These are phyloP conservation scores for Hymenochirus boettgeri DNA, from an alignment of 2,113 vertebrate species.

Conservation along the genomic window DNA sequence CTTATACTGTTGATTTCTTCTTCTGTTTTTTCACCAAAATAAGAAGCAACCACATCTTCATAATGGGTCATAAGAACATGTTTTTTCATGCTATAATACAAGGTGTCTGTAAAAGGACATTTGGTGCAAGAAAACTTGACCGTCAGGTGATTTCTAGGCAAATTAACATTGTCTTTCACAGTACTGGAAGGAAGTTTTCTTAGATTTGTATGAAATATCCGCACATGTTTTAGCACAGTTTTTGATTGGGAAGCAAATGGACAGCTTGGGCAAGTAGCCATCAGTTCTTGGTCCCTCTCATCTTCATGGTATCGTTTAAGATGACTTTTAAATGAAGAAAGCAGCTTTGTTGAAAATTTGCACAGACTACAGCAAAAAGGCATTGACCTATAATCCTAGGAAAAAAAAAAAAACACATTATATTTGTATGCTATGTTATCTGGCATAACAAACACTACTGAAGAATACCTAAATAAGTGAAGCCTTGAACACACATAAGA, in stretches of 20 bases:
- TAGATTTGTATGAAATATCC: slow-evolving; percentile 68
- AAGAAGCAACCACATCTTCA: slow-evolving; percentile 60
- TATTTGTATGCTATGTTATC: too few species aligned
- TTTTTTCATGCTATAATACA: slow-evolving; percentile 84
- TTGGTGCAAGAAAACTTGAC: slow-evolving; percentile 73
- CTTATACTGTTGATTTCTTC: background rate
- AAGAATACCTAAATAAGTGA: too few species aligned
- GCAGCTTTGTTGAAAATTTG: slow-evolving; percentile 73
- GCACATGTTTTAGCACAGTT: slow-evolving; percentile 68
- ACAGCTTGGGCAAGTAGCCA: slow-evolving; percentile 75
- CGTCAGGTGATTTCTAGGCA: slow-evolving; percentile 52
- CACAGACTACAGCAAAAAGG: slow-evolving; percentile 78
- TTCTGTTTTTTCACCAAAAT: slow-evolving; percentile 68
- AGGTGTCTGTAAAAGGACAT: slow-evolving; percentile 73
- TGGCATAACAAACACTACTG: too few species aligned
- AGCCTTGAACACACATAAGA: too few species aligned
- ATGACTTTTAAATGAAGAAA: slow-evolving; percentile 71
- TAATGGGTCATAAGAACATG: slow-evolving; percentile 79
- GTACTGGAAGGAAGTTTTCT: slow-evolving; percentile 59
- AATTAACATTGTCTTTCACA: slow-evolving; percentile 56
- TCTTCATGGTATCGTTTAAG: slow-evolving; percentile 75
- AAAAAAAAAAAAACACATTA: slow-evolving; percentile 47
- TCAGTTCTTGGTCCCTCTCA: slow-evolving; percentile 69
- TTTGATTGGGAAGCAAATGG: slow-evolving; percentile 67
- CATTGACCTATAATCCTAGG: slow-evolving; percentile 76